Conservation (phyloP, 2,888 invertebrate species). For the Euzophera pinguis region DNA sequence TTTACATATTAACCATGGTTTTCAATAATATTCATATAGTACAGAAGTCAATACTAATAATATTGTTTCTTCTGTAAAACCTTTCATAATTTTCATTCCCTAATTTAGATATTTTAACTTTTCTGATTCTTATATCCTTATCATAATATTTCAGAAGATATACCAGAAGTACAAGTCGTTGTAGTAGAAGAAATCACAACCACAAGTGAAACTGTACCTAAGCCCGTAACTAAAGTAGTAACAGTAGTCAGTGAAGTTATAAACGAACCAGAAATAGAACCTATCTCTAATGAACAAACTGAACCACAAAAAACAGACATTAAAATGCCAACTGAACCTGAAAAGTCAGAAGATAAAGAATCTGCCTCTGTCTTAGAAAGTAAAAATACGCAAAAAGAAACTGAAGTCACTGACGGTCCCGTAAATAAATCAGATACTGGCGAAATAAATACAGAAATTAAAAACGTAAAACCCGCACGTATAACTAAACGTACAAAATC, state of each 20-base stretch:
- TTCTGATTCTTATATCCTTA: neutral
- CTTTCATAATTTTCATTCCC: no score
- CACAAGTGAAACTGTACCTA: neutral
- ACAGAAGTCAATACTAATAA: no score
- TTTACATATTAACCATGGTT: no score
- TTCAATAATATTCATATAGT: no score
- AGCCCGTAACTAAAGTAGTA: neutral
- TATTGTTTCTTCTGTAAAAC: no score
- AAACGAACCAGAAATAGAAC: no score
- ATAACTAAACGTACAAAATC: slow-evolving; percentile 27
- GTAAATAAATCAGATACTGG: neutral
- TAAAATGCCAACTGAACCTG: no score
- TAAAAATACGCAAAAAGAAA: neutral
- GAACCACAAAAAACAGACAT: no score
- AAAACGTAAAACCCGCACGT: slow-evolving; percentile 17
- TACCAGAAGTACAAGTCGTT: slow-evolving; percentile 9
- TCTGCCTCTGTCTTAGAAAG: neutral
- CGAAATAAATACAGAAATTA: slow-evolving; percentile 13
- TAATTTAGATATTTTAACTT: no score
- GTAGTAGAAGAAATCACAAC: slow-evolving; percentile 13
- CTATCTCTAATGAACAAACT: neutral
- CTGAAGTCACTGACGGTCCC: slow-evolving; percentile 7
- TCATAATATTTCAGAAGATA: slow-evolving; percentile 9
- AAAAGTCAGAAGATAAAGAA: no score
- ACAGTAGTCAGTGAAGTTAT: slow-evolving; percentile 15